Evolutionary conservation across 2,797 vertebrate species (phyloP).

Genomic region (Psittacula echo): DNA sequence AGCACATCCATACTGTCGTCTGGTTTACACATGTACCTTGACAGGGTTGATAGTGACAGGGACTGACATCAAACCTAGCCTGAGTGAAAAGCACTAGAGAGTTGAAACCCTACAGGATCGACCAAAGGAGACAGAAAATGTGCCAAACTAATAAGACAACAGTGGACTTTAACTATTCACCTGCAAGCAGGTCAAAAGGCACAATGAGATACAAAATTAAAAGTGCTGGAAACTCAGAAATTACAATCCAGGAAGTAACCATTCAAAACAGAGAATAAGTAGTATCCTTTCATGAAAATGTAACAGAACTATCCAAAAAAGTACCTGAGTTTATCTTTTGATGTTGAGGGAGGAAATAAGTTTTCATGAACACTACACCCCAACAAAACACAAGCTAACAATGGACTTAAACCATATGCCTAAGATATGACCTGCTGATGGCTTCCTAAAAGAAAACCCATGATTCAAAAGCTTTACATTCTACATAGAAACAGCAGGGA

Average conservation of each 20-base stretch:
- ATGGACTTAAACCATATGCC: not conserved
- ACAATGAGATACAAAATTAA: not conserved
- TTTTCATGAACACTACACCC: not conserved
- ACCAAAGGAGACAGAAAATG: not conserved
- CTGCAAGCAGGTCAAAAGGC: not conserved
- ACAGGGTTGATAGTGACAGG: not conserved
- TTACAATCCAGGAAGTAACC: not conserved
- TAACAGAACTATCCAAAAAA: not conserved
- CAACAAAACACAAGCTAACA: not conserved
- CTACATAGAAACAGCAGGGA: not conserved
- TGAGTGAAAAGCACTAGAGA: not conserved
- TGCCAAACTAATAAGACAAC: not conserved
- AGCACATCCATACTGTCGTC: accelerated
- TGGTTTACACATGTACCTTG: not conserved
- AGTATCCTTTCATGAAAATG: not conserved
- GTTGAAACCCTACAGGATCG: not conserved
- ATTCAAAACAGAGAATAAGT: not conserved
- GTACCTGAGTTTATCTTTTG: not conserved
- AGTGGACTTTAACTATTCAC: not conserved
- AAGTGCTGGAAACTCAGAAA: not conserved
- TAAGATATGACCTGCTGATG: not conserved
- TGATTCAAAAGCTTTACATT: not conserved
- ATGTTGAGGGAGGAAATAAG: not conserved
- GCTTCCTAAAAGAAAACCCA: not conserved
- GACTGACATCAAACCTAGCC: not conserved